Conservation (phyloP, 2,888 invertebrate species). For the Nezara viridula region DNA sequence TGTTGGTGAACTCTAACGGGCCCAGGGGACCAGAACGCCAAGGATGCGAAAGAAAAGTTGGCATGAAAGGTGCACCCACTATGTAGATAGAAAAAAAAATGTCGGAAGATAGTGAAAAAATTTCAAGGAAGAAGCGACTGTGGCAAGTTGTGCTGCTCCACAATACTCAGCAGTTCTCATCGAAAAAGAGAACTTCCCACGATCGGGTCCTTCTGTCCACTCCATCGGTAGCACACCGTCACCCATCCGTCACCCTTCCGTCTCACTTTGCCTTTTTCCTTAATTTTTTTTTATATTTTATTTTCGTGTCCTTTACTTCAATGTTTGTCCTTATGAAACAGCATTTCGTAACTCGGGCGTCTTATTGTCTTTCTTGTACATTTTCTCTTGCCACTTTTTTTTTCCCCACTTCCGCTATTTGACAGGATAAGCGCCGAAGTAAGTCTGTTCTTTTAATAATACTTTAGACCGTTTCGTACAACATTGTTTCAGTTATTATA, state of each 20-base stretch:
- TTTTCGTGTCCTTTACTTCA: slow-evolving; percentile 35
- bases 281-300: slow-evolving; percentile 8
- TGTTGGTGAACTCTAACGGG: slow-evolving; percentile 48
- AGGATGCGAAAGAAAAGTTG: slow-evolving; percentile 57
- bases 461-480: background rate
- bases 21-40: slow-evolving; percentile 54
- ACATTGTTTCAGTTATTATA: background rate
- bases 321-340: slow-evolving; percentile 44
- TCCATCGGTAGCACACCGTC: slow-evolving; percentile 51
- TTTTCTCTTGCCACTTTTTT: background rate
- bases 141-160: slow-evolving; percentile 47
- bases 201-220: slow-evolving; percentile 40
- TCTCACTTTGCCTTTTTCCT: slow-evolving; percentile 22
- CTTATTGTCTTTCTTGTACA: background rate
- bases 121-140: background rate
- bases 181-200: slow-evolving; percentile 56
- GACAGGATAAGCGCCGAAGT: background rate
- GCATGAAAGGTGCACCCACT: slow-evolving; percentile 54
- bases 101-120: slow-evolving; percentile 52
- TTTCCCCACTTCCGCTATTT: background rate
- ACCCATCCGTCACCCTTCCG: slow-evolving; percentile 52
- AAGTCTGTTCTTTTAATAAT: background rate
- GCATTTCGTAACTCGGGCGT: slow-evolving; percentile 29
- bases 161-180: slow-evolving; percentile 47
- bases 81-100: slow-evolving; percentile 48